Evolutionary conservation across 1,140 invertebrate genomes (phyloP), one percentile per base, ranked within the genome.

Genomic region (Rhyacophila brunnea): DNA sequence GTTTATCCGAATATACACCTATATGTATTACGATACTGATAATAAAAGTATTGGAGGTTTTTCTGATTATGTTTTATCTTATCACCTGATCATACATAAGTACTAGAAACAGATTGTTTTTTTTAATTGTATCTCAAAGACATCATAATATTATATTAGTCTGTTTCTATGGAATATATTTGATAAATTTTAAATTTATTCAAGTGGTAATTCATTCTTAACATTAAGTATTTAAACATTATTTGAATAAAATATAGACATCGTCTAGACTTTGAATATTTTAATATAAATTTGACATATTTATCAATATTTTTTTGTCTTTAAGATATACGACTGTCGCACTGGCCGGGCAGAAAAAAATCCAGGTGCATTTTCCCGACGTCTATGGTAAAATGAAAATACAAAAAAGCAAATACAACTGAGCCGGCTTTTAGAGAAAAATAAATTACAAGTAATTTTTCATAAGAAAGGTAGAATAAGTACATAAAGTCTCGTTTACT

Each of bases 401-500:
- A n/a, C n/a, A n/a, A n/a, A 28, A 28, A 28, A 28, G 9, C 4
- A 28, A 28, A 28, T 28, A 28, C 23, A 28, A 28, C 19, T 38
- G n/a, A 19, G 13, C 13, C 13, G 11, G 9, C 17, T 20, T n/a
- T 19, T n/a, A n/a, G n/a, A 17, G 42, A 34, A 36, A 54, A 54
- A 54, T 54, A 32, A 18, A 54, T 44, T 18, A 34, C 23, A 19
- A 45, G 40, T 45, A 54, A 45, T 54, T 54, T 54, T 54, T 54
- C 42, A 45, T 32, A 32, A 54, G 23, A 15, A 19, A 54, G 40
- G 23, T 45, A 44, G 19, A 52, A 6, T 23, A 20, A 18, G 36
- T 35, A 52, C 50, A 54, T 45, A 54, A 54, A 19, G 50, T 45
- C 23, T 54, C 23, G 20, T 45, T 34, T 54, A 45, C 40, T 35